Conservation (phyloP, 2,797 vertebrate genomes). For the Macropus fuliginosus region DNA sequence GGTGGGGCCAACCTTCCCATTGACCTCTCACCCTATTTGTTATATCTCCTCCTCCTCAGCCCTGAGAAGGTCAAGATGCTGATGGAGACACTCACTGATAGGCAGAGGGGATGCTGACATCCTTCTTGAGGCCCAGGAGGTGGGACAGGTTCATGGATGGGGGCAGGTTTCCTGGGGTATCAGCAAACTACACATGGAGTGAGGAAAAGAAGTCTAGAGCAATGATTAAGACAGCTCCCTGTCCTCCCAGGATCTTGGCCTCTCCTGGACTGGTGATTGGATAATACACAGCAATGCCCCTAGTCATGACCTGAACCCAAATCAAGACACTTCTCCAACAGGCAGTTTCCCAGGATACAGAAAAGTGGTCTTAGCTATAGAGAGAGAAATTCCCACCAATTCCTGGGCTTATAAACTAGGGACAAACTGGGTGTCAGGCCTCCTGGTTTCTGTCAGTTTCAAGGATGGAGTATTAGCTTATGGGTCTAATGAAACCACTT, state of each 20-base stretch:
- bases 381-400: background rate
- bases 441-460: background rate
- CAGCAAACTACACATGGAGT: conserved; percentile 79
- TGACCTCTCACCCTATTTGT: fast-evolving
- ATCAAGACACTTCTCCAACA: background rate
- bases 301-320: background rate
- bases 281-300: background rate
- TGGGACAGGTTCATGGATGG: conserved; percentile 80
- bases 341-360: background rate
- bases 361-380: background rate
- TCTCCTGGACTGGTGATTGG: background rate
- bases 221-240: fast-evolving
- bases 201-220: background rate
- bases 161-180: conserved; percentile 86
- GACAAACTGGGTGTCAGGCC: background rate
- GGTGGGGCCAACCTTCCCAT: conserved; percentile 85
- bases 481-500: background rate
- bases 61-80: background rate
- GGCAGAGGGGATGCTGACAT: conserved; percentile 77
- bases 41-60: background rate
- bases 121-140: conserved; percentile 82
- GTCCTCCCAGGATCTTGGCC: background rate
- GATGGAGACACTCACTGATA: conserved; percentile 81
- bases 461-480: background rate
- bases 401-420: background rate